Base-by-base conservation (phyloP, 2,888 invertebrate species). In the Ormyrus rosae region DNA sequence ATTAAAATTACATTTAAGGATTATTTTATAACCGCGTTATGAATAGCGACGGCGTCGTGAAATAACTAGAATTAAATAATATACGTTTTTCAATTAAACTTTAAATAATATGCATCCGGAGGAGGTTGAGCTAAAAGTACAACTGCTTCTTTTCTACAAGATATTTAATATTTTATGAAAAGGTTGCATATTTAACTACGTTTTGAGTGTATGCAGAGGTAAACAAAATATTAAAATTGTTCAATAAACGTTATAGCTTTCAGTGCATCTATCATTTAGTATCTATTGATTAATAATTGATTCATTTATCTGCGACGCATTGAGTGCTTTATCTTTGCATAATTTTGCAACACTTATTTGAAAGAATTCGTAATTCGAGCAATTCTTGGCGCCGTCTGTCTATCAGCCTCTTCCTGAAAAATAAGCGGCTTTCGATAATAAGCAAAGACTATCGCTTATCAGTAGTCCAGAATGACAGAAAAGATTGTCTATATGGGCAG, bases 261-360 rank as follows among this genome's bases (percentile, higher is more conserved):
- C 6, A 11, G n/a, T 45, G 6, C 34, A 56, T 10, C 6, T 71
- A 19, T 50, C 11, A 0, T 46, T 34, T 34, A 34, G 34, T 34
- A 34, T 34, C 34, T 11, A 70, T 65, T 4, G n/a, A 71, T 70
- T 50, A 6, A 56, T 73, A 75, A 75, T 67, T 67, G 51, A 75
- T 70, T 71, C 9, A 11, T 78, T 69, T 63, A 71, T 71, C 67
- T 10, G 13, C 7, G 19, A 53, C 5, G 48, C 45, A 48, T 55
- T 56, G 51, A 69, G 53, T 55, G 63, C 5, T 58, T 8, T 67
- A 13, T 64, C n/a, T 45, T 11, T 56, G 34, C 11, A 60, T 45
- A 53, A 50, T 0, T 60, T 46, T 51, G 19, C 69, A 56, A 50
- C 7, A 51, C 10, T 9, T 19, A 10, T 19, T 19, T 7, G 61